Percentiles rank a stretch among this genome's conserved stretches.
These are phyloP conservation scores for Limnodromus scolopaceus DNA, from an alignment of 2,797 vertebrate species.

Conservation along the genomic window DNA sequence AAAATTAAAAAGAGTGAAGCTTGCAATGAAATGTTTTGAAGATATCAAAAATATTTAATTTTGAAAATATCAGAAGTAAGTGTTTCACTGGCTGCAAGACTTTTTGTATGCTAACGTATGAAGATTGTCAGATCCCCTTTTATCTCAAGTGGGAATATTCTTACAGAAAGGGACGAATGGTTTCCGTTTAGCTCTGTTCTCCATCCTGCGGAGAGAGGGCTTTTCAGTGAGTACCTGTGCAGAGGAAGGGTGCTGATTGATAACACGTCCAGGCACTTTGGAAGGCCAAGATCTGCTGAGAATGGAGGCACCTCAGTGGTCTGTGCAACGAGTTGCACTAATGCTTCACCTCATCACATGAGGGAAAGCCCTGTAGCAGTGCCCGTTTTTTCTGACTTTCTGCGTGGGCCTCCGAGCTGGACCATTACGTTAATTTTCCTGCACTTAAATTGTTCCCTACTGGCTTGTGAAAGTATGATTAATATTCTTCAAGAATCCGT, in stretches of 20 bases:
- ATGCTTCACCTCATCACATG: fast-evolving
- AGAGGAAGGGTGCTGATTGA: not conserved
- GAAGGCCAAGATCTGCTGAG: not conserved
- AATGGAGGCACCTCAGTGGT: not conserved
- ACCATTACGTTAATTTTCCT: constrained; percentile 18
- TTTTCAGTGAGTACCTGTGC: not conserved
- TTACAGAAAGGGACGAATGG: not conserved
- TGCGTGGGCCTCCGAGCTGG: not conserved
- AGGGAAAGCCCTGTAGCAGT: not conserved
- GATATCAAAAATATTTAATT: not conserved
- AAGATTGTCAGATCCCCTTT: not conserved
- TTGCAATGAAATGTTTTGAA: not conserved
- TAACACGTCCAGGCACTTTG: fast-evolving
- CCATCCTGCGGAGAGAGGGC: not conserved
- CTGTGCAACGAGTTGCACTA: fast-evolving
- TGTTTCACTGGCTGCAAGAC: not conserved
- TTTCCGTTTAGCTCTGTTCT: not conserved
- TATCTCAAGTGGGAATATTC: not conserved
- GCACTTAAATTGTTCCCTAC: constrained; percentile 53
- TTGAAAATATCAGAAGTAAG: not conserved
- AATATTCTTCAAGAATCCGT: constrained; percentile 66
- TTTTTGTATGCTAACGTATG: not conserved
- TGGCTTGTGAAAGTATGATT: constrained; percentile 63
- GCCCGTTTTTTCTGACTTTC: not conserved
- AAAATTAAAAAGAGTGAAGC: no score